Evolutionary conservation across 2,797 vertebrate genomes (phyloP).

Genomic region (Pseudochromis fuscus): DNA sequence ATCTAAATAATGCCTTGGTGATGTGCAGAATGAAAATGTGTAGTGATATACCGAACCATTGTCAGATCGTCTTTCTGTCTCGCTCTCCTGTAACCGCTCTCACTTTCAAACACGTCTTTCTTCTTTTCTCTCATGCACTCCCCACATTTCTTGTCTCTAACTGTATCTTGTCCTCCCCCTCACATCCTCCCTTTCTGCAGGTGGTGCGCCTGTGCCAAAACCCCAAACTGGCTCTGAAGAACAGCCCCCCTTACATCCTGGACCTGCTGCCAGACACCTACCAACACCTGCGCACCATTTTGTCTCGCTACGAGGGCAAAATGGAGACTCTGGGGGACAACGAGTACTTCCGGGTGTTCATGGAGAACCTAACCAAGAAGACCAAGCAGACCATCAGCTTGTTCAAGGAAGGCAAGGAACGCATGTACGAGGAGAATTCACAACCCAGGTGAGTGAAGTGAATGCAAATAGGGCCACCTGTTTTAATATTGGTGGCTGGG

Average conservation of each 20-base stretch:
- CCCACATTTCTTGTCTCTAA: constrained; percentile 43
- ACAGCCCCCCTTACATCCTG: constrained; percentile 99
- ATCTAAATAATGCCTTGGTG: constrained; percentile 30
- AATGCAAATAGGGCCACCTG: not conserved
- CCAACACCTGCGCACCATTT: constrained; percentile 96
- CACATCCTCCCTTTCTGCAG: constrained; percentile 78
- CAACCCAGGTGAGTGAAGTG: constrained; percentile 91
- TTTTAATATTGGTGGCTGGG: not conserved
- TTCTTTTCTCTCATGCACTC: constrained; percentile 11
- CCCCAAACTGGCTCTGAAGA: constrained; percentile 96
- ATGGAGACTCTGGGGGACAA: constrained; percentile 98
- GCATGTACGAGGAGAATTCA: constrained; percentile 99
- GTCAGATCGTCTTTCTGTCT: constrained; percentile 5
- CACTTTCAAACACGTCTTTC: constrained; percentile 7
- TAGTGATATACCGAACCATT: not conserved
- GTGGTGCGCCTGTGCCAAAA: constrained; percentile 98
- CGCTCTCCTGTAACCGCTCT: not conserved
- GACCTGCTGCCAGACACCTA: constrained; percentile 98
- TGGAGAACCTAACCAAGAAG: constrained; percentile 99
- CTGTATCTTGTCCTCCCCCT: constrained; percentile 44
- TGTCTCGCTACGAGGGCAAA: constrained; percentile 97
- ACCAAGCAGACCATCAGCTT: constrained; percentile 99
- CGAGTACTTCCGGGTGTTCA: constrained; percentile 98
- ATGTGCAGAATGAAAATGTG: constrained; percentile 14
- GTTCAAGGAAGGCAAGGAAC: constrained; percentile 98